Evolutionary conservation across 2,113 vertebrate genomes (phyloP).

Genomic region (Geococcyx californianus): DNA sequence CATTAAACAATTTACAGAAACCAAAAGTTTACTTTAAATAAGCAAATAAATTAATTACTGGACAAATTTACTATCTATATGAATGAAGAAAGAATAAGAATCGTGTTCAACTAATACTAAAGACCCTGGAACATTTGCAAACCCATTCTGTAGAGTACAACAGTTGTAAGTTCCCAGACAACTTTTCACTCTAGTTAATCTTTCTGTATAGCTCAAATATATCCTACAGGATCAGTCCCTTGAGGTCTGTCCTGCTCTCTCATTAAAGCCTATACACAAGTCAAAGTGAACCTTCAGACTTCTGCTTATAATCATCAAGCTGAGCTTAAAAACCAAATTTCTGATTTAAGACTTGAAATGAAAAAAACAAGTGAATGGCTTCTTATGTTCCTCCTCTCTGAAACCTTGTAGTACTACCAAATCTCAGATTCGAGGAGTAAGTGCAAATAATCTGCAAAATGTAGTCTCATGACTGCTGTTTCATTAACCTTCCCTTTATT

Average conservation of each 20-base stretch:
- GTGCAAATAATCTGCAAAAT: background rate
- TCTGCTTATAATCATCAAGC: background rate
- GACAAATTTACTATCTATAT: background rate
- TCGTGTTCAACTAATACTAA: rapidly evolving
- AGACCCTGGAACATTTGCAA: background rate
- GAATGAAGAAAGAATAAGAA: background rate
- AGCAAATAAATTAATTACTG: background rate
- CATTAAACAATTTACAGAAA: background rate
- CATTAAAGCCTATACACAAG: background rate
- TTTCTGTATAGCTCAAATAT: background rate
- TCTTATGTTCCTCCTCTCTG: background rate
- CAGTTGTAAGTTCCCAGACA: background rate
- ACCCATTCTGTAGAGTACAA: background rate
- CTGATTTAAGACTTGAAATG: background rate
- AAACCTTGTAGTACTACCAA: background rate
- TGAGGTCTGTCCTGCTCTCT: background rate
- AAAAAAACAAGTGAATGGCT: background rate
- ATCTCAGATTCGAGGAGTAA: background rate
- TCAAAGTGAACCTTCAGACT: background rate
- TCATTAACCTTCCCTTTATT: background rate
- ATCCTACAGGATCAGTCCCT: background rate
- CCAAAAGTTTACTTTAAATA: background rate
- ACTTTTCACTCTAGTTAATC: background rate
- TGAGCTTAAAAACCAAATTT: background rate
- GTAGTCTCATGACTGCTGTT: background rate